Base-by-base conservation (phyloP, 2,113 vertebrate genomes). In the Nerophis ophidion region DNA sequence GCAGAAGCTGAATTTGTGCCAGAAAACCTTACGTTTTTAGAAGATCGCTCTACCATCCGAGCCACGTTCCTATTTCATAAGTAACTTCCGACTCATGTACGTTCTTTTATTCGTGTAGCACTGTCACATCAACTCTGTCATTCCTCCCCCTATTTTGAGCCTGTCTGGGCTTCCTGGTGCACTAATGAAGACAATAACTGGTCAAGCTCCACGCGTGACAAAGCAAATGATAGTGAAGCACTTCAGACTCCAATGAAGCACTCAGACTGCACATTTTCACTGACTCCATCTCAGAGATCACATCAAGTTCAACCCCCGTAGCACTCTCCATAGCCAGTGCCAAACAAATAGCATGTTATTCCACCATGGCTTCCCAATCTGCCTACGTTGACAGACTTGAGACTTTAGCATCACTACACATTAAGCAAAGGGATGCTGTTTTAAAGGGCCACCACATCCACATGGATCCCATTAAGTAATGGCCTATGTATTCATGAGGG, bases 201-300 rank as follows among this genome's bases (percentile, higher is more conserved):
- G 72, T 68, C 75, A 72, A 66, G 46, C 53, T 64, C 66, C 68
- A 66, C 52, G 74, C 77, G 78, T 26, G 59, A 63, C 60, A 60
- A 65, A 50, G 81, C 72, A 63, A 69, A 13, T 64, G 72, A 69
- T 68, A 54, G 77, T 75, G 72, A 82, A 64, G 76, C 71, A 52
- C 68, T 51, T 58, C 65, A 65, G 68, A 65, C 56, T 51, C 48
- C 66, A 79, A 26, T 26, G 26, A 26, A 26, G 26, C 26, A 26
- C 26, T 26, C 26, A 26, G 26, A 26, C 56, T 51, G 45, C 66
- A 79, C 68, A 76, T 52, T 79, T 75, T 70, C 63, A 67, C 58
- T 61, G 46, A 62, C 65, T 62, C 13, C 63, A 26, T 26, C 26
- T 26, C 26, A 51, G 71, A 74, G 68, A 56, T 44, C 54, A 48